phyloP scores from a whole-genome alignment of 2,888 invertebrate species.

The Plebejus argus region DNA sequence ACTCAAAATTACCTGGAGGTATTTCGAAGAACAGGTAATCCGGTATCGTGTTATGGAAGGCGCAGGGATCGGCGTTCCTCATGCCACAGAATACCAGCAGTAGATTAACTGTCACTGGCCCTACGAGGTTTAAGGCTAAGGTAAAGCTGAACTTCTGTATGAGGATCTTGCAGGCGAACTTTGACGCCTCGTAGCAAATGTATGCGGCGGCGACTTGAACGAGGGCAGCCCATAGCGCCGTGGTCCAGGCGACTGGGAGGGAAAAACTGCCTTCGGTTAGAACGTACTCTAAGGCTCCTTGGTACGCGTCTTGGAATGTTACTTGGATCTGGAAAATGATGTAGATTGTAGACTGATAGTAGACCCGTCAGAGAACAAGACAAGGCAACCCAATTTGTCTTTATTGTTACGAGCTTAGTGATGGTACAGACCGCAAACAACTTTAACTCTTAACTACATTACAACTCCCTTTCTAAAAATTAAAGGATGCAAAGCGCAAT shows the following conservation, averaged over 20 bases:
- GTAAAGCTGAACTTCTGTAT: conserved; percentile 95
- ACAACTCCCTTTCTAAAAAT: no score
- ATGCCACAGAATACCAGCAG: conserved; percentile 84
- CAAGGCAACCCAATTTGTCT: no score
- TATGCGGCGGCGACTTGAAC: conserved; percentile 85
- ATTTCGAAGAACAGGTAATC: conserved; percentile 93
- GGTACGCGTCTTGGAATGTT: conserved; percentile 57
- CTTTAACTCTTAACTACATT: no score
- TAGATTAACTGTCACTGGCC: conserved; percentile 87
- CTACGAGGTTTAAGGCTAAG: conserved; percentile 88
- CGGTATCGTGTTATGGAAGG: conserved; percentile 84
- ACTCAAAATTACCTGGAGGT: conserved; percentile 76
- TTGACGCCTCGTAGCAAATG: conserved; percentile 84
- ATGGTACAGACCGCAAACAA: no score
- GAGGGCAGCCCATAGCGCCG: conserved; percentile 82
- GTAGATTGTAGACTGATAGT: no score
- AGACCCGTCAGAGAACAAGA: no score
- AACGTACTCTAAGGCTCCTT: conserved; percentile 62
- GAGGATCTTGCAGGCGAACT: conserved; percentile 93
- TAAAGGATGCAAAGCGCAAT: no score
- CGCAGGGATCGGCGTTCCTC: conserved; percentile 84
- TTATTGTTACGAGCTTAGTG: no score
- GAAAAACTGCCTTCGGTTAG: conserved; percentile 56
- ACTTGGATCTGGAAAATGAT: conserved; percentile 67
- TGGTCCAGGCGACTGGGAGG: conserved; percentile 56